Evolutionary conservation across 2,888 invertebrate species (phyloP).

Genomic region (Zygothrica quintamaculata): DNA sequence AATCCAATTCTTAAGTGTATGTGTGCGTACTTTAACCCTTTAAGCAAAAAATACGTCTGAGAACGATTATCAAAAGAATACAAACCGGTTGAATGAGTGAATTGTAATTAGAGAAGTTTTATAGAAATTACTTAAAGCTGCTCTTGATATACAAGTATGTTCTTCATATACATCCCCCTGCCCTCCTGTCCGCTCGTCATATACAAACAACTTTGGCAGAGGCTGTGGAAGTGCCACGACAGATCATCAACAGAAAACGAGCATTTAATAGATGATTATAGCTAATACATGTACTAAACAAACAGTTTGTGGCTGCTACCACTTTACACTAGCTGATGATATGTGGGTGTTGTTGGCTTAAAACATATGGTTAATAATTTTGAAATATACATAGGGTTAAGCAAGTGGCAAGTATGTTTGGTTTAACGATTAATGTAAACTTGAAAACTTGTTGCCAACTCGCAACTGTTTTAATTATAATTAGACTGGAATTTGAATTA

Average conservation of each 20-base stretch:
- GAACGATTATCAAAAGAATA: too few relatives aligned
- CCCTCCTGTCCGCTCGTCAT: too few relatives aligned
- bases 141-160: too few relatives aligned
- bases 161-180: too few relatives aligned
- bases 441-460: conserved; percentile 1
- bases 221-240: too few relatives aligned
- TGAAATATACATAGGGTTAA: conserved; percentile 33
- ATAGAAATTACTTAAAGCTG: conserved; percentile 1
- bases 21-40: conserved; percentile 22
- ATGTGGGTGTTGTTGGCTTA: conserved; percentile 28
- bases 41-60: conserved; percentile 12
- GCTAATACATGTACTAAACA: conserved; percentile 4
- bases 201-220: too few relatives aligned
- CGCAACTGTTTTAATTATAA: not conserved
- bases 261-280: too few relatives aligned
- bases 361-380: conserved; percentile 32
- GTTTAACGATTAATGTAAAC: not conserved
- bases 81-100: conserved; percentile 60
- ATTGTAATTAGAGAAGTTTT: conserved; percentile 61
- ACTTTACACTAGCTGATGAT: not conserved
- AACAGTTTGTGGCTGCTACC: conserved; percentile 31
- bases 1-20: too few relatives aligned
- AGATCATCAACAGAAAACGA: too few relatives aligned
- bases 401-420: conserved; percentile 5
- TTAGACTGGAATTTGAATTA: not conserved